Percentiles rank a stretch among this genome's conserved stretches.
Conservation (phyloP, 2,113 vertebrate genomes). For the Thryonomys swinderianus region DNA sequence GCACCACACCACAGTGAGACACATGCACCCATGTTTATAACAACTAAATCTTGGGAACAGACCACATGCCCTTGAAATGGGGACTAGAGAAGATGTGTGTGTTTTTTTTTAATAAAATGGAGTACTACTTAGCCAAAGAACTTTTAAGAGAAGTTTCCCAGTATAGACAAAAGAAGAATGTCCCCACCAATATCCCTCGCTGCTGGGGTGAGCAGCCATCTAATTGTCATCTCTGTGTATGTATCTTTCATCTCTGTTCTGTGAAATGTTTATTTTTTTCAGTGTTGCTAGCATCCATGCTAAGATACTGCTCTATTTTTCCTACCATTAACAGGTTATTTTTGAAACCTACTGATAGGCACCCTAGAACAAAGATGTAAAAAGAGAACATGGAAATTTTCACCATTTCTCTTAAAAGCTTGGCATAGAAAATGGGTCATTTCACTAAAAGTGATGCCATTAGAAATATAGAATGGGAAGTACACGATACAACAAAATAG, state of each 20-base stretch:
- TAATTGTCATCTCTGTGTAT: background rate
- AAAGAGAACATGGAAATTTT: constrained; percentile 41
- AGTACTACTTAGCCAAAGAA: background rate
- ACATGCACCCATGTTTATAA: too few relatives aligned
- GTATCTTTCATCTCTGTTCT: background rate
- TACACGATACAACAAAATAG: background rate
- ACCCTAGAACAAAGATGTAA: background rate
- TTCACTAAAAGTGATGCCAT: constrained; percentile 37
- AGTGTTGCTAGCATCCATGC: background rate
- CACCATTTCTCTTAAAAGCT: constrained; percentile 13
- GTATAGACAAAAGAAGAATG: background rate
- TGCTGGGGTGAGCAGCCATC: background rate
- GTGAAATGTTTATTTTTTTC: background rate
- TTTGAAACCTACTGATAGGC: background rate
- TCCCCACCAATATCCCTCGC: background rate
- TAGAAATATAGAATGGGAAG: background rate
- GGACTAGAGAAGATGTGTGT: too few relatives aligned
- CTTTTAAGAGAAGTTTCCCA: background rate
- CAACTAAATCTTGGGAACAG: too few relatives aligned
- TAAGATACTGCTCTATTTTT: background rate
- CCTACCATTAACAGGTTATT: background rate
- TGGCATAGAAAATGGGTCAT: constrained; percentile 1
- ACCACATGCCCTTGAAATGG: too few relatives aligned
- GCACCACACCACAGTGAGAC: too few relatives aligned
- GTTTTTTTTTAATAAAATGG: too few relatives aligned